Evolutionary conservation across 64 coral and sea anemone species (phyloP), one percentile per base, ranked within the genome.

Genomic region (Pachyseris speciosa): DNA sequence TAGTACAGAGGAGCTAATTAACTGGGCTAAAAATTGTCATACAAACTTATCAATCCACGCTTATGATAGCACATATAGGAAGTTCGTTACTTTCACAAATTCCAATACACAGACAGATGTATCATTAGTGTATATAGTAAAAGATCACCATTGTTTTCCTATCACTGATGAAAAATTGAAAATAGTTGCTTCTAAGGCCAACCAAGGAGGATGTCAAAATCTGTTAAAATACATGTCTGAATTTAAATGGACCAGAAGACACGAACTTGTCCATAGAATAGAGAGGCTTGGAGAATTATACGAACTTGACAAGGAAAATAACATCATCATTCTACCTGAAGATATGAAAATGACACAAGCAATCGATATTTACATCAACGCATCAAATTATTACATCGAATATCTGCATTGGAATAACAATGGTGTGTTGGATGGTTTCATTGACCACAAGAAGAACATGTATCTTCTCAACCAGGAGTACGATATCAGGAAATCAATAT

Each of bases 61-160:
- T n/a, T n/a, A n/a, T n/a, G 43, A 45, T 11, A 45, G 43, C 11
- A 45, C 11, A 11, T 45, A 45, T 11, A 45, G 43, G 43, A 45
- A 45, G 43, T 45, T 45, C 11, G 43, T 45, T 4, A 6, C 43
- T 6, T 45, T 6, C 11, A 45, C 43, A 45, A 45, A 45, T 45
- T 45, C 44, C 17, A 75, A 74, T 17, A 38, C 44, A 17, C 37
- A 10, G 1, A 9, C 69, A 7, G 15, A 74, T 60, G 32, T 88
- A 0, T 5, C 16, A 33, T 37, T 88, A 1, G 86, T 88, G 0
- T 88, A 60, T 13, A 36, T 75, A 1, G 49, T 75, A 40, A 88
- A 88, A 39, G 86, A 88, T 27, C 49, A 75, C 59, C 86, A 76
- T 75, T 64, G 69, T 26, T 75, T n/a, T 24, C 17, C 86, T 0